phyloP scores from a whole-genome alignment of 2,888 invertebrate species.

The Drosophila nigricruria region DNA sequence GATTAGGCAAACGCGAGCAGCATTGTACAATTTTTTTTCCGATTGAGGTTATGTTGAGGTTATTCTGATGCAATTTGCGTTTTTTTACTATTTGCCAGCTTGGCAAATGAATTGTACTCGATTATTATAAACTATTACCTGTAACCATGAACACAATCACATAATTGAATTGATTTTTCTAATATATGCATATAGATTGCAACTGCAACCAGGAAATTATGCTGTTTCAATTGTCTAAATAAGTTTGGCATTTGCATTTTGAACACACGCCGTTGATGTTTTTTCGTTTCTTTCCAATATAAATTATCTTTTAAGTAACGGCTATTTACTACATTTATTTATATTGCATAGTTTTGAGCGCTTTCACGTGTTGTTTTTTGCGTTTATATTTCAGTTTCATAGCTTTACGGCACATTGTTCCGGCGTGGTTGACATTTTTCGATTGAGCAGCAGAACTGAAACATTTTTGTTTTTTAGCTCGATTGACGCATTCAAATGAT shows the following conservation, averaged over 20 bases:
- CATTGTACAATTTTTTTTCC: constrained; percentile 1
- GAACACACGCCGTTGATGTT: constrained; percentile 48
- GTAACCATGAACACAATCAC: constrained; percentile 84
- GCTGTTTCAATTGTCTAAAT: constrained; percentile 68
- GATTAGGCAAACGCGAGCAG: neutral
- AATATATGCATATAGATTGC: constrained; percentile 77
- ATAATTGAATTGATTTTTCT: constrained; percentile 83
- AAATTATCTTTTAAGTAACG: constrained; percentile 21
- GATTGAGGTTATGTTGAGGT: constrained; percentile 25
- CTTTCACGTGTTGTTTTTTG: constrained; percentile 56
- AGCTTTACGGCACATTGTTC: constrained; percentile 62
- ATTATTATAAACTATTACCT: constrained; percentile 62
- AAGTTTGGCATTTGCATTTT: constrained; percentile 72
- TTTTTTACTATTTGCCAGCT: constrained; percentile 22
- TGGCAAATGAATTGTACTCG: constrained; percentile 21
- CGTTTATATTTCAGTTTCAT: constrained; percentile 62
- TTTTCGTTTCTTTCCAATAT: constrained; percentile 30
- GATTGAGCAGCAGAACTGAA: constrained; percentile 25
- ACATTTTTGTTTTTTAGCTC: constrained; percentile 48
- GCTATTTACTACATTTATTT: constrained; percentile 39
- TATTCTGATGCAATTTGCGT: constrained; percentile 61
- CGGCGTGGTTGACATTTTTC: constrained; percentile 49
- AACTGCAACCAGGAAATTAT: constrained; percentile 71
- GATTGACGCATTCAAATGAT: constrained; percentile 27
- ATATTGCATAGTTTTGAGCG: constrained; percentile 56